A percentile compares a stretch with the other conserved stretches of the same genome.
These are phyloP conservation scores for Rhea pennata DNA, from an alignment of 2,113 vertebrate genomes.

Conservation along the genomic window DNA sequence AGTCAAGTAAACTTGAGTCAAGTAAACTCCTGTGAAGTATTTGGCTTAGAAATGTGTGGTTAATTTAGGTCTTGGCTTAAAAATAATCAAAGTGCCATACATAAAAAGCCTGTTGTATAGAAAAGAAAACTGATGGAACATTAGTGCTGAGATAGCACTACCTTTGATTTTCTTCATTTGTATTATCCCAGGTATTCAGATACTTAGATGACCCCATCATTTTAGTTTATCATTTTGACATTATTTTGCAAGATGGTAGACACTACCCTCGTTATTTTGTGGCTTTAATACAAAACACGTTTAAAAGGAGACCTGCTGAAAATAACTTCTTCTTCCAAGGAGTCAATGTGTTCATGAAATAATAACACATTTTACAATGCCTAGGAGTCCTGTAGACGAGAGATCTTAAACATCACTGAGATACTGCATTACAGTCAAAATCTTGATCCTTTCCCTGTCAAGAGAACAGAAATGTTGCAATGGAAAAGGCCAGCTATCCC, in stretches of 20 bases:
- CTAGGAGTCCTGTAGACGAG: not conserved
- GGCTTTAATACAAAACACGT: not conserved
- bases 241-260: not conserved
- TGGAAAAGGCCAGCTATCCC: not conserved
- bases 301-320: not conserved
- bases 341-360: not conserved
- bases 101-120: not conserved
- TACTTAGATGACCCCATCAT: not conserved
- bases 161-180: not conserved
- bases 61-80: not conserved
- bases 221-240: not conserved
- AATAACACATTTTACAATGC: not conserved
- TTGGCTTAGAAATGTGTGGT: not conserved
- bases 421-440: not conserved
- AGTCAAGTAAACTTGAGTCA: not conserved
- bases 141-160: not conserved
- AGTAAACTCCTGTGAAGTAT: not conserved
- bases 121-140: not conserved
- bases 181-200: not conserved
- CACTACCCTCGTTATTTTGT: not conserved
- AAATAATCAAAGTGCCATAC: not conserved
- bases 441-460: not conserved
- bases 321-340: not conserved
- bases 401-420: not conserved
- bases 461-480: not conserved